These are phyloP conservation scores for Adelosebastes latens DNA, from an alignment of 2,797 vertebrate species.

Conservation along the genomic window DNA sequence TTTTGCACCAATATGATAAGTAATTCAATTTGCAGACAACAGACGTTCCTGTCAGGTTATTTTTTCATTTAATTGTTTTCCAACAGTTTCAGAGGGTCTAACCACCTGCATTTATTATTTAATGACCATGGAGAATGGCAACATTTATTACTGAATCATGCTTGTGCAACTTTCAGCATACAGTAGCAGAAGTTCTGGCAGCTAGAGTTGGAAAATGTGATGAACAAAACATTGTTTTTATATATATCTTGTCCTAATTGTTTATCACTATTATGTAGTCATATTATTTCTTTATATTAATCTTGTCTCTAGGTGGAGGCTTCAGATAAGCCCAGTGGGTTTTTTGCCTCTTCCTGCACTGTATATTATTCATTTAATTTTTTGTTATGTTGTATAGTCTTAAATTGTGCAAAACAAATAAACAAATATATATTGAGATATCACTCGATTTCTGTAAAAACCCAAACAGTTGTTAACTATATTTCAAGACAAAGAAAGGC, in stretches of 20 bases:
- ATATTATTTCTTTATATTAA: too few relatives aligned
- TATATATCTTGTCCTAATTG: too few relatives aligned
- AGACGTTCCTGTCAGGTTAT: not conserved
- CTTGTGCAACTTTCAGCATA: not conserved
- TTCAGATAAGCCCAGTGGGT: too few relatives aligned
- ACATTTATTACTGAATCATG: not conserved
- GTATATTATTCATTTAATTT: too few relatives aligned
- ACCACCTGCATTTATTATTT: not conserved
- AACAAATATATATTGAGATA: not conserved
- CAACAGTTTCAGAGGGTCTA: not conserved
- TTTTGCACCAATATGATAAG: not conserved
- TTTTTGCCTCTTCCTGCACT: too few relatives aligned
- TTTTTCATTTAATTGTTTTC: not conserved
- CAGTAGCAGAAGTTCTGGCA: fast-evolving
- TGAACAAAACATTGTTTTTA: not conserved
- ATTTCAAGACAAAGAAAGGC: not conserved
- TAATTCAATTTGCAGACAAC: not conserved
- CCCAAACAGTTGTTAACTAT: not conserved
- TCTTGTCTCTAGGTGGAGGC: too few relatives aligned
- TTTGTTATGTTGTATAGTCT: too few relatives aligned
- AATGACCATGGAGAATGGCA: not conserved
- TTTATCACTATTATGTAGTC: too few relatives aligned
- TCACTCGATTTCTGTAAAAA: not conserved
- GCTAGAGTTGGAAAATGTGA: not conserved
- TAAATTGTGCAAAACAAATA: too few relatives aligned